Conservation (phyloP, 2,113 vertebrate genomes). For the Anarrhichthys ocellatus region DNA sequence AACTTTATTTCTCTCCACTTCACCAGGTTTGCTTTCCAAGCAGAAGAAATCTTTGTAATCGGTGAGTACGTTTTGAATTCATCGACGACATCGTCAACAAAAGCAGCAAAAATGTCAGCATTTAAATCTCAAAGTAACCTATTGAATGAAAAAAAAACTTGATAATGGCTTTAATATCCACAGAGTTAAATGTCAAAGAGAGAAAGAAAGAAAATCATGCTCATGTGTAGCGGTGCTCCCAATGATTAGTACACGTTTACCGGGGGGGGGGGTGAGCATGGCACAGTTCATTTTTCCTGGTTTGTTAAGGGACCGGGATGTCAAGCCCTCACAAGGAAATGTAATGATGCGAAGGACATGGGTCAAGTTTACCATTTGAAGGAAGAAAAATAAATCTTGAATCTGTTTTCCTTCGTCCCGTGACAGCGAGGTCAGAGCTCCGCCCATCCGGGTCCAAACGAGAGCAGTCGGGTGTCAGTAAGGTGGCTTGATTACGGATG, state of each 20-base stretch:
- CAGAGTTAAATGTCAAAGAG: conserved; percentile 19
- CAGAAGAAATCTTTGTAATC: not conserved
- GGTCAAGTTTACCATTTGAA: conserved; percentile 72
- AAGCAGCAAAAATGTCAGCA: not conserved
- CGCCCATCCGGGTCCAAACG: conserved; percentile 67
- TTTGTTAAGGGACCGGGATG: conserved; percentile 70
- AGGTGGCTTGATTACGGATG: conserved; percentile 24
- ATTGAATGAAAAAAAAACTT: not conserved
- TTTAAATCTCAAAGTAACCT: not conserved
- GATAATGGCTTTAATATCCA: conserved; percentile 2
- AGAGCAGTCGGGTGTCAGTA: conserved; percentile 62
- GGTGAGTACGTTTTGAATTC: not conserved
- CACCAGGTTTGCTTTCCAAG: not conserved
- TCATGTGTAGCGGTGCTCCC: conserved; percentile 57
- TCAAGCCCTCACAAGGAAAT: conserved; percentile 60
- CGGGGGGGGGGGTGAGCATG: conserved; percentile 33
- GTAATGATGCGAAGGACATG: conserved; percentile 60
- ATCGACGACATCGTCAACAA: not conserved
- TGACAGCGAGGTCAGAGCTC: conserved; percentile 71
- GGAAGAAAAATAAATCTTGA: conserved; percentile 45
- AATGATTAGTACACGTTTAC: conserved; percentile 58
- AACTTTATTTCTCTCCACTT: not conserved
- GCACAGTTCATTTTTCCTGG: conserved; percentile 61
- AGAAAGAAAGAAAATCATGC: conserved; percentile 31
- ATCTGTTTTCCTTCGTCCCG: conserved; percentile 38